Base-by-base conservation (phyloP, 2,113 vertebrate genomes). In the Mesitornis unicolor region DNA sequence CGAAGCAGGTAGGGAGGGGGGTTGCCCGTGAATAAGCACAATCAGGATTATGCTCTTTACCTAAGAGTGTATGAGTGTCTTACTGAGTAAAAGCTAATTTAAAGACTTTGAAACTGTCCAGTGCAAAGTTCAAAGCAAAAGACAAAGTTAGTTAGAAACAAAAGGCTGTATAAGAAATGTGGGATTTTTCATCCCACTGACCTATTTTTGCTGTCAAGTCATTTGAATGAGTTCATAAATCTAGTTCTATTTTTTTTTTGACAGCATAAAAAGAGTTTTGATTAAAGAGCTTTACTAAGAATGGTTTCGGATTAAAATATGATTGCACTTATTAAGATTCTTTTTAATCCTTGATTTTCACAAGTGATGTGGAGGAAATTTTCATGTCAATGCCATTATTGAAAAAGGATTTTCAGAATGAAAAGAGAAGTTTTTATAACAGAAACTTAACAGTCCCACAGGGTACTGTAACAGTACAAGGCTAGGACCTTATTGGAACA, bases 161-260 rank as follows among this genome's bases (percentile, higher is more conserved):
- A 45, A 38, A 89, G 14, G 4, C 4, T 40, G 18, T 50, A 20
- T 85, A 53, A 85, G 38, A 68, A 51, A 43, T 19, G 6, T 43
- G 33, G 8, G 10, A 19, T 64, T 79, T 81, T 80, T 75, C 75
- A 80, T 87, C 71, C 33, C 19, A 73, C 69, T 90, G 96, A 92
- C 81, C 91, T 96, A 50, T 86, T 96, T 97, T 95, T 89, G 40
- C 79, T 81, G 51, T 93, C 74, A 95, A 89, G 45, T 17, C 2
- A 79, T 71, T 95, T 84, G 59, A 94, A 96, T 84, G 90, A 70
- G 21, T 69, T 95, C 73, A 89, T 97, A 91, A 87, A 97, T 87
- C 82, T 86, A 77, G 69, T 69, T 47, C 17, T 54, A 50, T 76
- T 94, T 91, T 57, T 91, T 57, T 42, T 87, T 92, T 71, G 35